Evolutionary conservation across 2,113 vertebrate species (phyloP).

Genomic region (Mesocricetus auratus): DNA sequence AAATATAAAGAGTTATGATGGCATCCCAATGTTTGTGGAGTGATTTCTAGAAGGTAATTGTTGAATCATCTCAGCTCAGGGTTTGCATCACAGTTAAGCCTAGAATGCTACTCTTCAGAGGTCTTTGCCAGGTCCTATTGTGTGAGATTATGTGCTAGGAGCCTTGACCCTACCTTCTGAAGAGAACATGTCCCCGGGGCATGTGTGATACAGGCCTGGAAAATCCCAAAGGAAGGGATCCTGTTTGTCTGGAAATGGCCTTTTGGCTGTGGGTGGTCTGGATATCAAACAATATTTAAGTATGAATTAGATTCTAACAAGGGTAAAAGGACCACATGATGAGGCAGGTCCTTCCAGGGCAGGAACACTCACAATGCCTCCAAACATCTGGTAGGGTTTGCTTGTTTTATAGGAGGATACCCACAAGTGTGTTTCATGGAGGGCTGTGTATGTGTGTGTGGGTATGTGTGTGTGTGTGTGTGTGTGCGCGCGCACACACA

Average conservation of each 20-base stretch:
- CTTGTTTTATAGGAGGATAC: background rate
- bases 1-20: background rate
- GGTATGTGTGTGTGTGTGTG: background rate
- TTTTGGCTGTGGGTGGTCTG: constrained; percentile 53
- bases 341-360: constrained; percentile 25
- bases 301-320: constrained; percentile 44
- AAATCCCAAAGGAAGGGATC: constrained; percentile 49
- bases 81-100: background rate
- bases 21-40: background rate
- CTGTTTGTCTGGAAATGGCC: constrained; percentile 39
- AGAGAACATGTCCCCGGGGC: background rate
- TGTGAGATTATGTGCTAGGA: background rate
- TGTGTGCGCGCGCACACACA: background rate
- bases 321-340: background rate
- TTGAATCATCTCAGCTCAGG: background rate
- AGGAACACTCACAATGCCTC: background rate
- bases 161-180: background rate
- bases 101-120: background rate
- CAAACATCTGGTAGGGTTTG: background rate
- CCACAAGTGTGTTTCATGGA: background rate
- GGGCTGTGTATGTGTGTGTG: background rate
- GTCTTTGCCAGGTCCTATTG: background rate
- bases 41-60: background rate
- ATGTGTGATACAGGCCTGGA: background rate
- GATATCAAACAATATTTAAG: constrained; percentile 31